A percentile compares a stretch with the other conserved stretches of the same genome.
Evolutionary conservation across 2,113 vertebrate species (phyloP).

Genomic region (Beaufortia kweichowensis): DNA sequence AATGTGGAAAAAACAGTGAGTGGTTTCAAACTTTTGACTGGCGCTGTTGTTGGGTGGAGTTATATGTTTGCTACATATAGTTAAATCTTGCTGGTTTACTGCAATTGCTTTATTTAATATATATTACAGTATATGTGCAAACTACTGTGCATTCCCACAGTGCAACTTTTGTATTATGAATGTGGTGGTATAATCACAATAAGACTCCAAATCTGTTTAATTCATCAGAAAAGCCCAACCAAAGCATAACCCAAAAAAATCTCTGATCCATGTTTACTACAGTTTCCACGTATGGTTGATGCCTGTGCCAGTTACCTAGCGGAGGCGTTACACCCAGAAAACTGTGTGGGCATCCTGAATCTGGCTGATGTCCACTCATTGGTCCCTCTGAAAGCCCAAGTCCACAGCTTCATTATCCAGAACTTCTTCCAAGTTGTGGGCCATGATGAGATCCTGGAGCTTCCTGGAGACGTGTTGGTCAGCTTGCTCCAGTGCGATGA

Average conservation of each 20-base stretch:
- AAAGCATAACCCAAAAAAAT: background rate
- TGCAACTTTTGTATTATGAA: background rate
- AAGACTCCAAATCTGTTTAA: background rate
- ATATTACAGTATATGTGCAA: background rate
- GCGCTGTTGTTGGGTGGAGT: slow-evolving; percentile 2
- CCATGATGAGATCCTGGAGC: slow-evolving; percentile 86
- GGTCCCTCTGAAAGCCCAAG: slow-evolving; percentile 75
- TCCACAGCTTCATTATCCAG: slow-evolving; percentile 84
- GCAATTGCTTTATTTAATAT: background rate
- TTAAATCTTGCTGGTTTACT: background rate
- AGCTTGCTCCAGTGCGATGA: slow-evolving; percentile 83
- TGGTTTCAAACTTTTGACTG: no score
- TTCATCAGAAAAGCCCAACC: background rate
- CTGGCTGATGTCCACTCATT: slow-evolving; percentile 86
- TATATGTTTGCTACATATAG: background rate
- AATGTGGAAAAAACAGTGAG: no score
- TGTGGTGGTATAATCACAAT: background rate
- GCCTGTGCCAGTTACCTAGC: slow-evolving; percentile 86
- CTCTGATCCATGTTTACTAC: slow-evolving; percentile 15
- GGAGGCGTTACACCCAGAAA: slow-evolving; percentile 86
- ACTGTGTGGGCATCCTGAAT: slow-evolving; percentile 87
- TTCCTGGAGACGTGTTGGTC: slow-evolving; percentile 80
- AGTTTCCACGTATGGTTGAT: slow-evolving; percentile 94
- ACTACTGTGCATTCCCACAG: no score
- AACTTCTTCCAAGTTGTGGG: slow-evolving; percentile 85